Evolutionary conservation across 2,113 vertebrate species (phyloP).

Genomic region (Amblyornis subalaris): DNA sequence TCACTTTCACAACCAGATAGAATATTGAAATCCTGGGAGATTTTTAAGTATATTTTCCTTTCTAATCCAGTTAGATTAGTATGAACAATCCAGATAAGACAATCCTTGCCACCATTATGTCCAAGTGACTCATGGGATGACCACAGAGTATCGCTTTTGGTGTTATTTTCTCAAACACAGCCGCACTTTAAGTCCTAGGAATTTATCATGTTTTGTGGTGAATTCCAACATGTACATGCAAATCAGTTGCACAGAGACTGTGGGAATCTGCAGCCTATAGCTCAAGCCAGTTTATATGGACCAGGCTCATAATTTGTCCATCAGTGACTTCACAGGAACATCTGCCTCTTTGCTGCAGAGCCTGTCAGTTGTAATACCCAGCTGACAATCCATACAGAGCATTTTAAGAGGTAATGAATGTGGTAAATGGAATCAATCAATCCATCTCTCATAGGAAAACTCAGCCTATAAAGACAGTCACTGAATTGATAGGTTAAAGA

Average conservation of each 20-base stretch:
- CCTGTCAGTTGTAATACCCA: background rate
- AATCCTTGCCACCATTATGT: background rate
- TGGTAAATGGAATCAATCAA: constrained; percentile 1
- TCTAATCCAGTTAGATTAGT: background rate
- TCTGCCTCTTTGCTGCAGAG: background rate
- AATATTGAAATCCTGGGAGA: background rate
- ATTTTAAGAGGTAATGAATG: constrained; percentile 7
- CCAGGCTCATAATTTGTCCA: background rate
- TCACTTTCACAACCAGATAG: background rate
- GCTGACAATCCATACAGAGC: background rate
- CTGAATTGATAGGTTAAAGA: background rate
- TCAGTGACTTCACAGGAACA: background rate
- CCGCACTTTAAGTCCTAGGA: accelerated
- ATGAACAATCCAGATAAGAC: background rate
- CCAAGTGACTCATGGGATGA: background rate
- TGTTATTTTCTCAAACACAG: background rate
- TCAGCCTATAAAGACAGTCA: background rate
- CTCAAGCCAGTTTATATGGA: background rate
- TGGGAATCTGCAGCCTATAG: background rate
- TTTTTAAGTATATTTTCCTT: background rate
- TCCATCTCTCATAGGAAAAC: background rate
- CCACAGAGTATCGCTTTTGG: background rate
- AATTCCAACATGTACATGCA: background rate
- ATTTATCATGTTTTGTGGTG: background rate
- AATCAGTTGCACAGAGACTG: background rate